Evolutionary conservation across 2,888 invertebrate genomes (phyloP), one percentile per base, ranked within the genome.

Genomic region (Hoplodrina blanda): DNA sequence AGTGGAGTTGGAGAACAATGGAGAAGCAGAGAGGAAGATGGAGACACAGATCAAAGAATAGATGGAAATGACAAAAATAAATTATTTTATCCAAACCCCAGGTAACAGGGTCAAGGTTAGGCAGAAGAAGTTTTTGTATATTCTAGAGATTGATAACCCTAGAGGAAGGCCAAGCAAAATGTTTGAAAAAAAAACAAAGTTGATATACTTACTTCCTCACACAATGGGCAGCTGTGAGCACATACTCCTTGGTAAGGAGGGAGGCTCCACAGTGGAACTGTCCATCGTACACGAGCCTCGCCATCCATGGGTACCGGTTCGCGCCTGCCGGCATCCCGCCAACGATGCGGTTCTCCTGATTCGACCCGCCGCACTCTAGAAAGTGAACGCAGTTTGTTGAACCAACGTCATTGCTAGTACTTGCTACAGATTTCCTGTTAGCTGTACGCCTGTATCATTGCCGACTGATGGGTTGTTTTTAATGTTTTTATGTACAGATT

Each of bases 241-340:
- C 98, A 90, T 98, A 98, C 92, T 98, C 98, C 90, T 97, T 97
- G 67, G 98, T 98, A 56, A 98, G 96, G 41, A 98, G 96, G 4
- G 98, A 98, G 30, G 97, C 98, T 0, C 98, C 98, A 88, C 98
- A 98, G 90, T 98, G 98, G 94, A 98, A 98, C 91, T 98, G 98
- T 0, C 98, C 98, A 88, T 98, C 98, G 91, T 98, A 98, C 17
- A 98, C 97, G 67, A 98, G 96, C 84, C 98, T 96, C 4, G 98
- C 98, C 92, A 98, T 97, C 98, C 98, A 98, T 11, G 98, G 98
- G 91, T 98, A 98, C 82, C 97, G 97, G 94, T 98, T 98, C 46
- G 98, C 96, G 63, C 98, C 97, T 0, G 98, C 97, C 30, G 98
- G 98, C 87, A 97, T 96, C 17, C 98, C 98, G 62, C 98, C 98